These are phyloP conservation scores for Nesogale talazaci DNA, from an alignment of 2,113 vertebrate species.

Conservation along the genomic window DNA sequence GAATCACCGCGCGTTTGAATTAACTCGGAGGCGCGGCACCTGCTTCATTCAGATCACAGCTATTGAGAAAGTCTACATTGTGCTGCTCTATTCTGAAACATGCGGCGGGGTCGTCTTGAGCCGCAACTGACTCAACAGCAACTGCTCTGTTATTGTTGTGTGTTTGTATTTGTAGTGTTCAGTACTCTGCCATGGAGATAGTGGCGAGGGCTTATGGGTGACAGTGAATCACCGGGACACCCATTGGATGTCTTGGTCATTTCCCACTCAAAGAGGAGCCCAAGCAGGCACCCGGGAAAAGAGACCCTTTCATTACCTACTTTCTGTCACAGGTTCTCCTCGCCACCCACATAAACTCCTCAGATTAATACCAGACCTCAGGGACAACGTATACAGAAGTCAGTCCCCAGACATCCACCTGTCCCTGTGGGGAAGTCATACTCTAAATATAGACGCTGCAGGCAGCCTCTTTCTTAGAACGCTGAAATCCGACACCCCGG, in stretches of 20 bases:
- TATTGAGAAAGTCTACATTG: neutral
- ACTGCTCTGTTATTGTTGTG: neutral
- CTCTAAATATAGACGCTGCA: slow-evolving; percentile 65
- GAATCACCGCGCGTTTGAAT: neutral
- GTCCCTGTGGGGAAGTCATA: slow-evolving; percentile 38
- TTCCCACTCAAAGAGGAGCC: slow-evolving; percentile 16
- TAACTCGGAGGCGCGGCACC: neutral
- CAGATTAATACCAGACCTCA: slow-evolving; percentile 55
- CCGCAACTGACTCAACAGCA: neutral
- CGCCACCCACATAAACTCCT: neutral
- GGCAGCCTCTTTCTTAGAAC: slow-evolving; percentile 56
- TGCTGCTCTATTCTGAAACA: neutral
- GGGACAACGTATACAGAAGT: slow-evolving; percentile 55
- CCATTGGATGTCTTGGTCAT: neutral
- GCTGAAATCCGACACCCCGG: slow-evolving; percentile 61
- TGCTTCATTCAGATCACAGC: neutral
- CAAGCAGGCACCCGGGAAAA: slow-evolving; percentile 10
- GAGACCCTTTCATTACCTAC: neutral
- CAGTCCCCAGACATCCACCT: slow-evolving; percentile 53
- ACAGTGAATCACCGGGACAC: neutral
- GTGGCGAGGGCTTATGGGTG: neutral
- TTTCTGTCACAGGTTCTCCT: slow-evolving; percentile 25
- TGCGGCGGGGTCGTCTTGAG: neutral
- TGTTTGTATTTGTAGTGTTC: neutral
- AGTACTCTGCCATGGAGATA: neutral